Evolutionary conservation across 53 echinoderm and acorn worm genomes (phyloP), one percentile per base, ranked within the genome.

Genomic region (Mesocentrotus franciscanus): DNA sequence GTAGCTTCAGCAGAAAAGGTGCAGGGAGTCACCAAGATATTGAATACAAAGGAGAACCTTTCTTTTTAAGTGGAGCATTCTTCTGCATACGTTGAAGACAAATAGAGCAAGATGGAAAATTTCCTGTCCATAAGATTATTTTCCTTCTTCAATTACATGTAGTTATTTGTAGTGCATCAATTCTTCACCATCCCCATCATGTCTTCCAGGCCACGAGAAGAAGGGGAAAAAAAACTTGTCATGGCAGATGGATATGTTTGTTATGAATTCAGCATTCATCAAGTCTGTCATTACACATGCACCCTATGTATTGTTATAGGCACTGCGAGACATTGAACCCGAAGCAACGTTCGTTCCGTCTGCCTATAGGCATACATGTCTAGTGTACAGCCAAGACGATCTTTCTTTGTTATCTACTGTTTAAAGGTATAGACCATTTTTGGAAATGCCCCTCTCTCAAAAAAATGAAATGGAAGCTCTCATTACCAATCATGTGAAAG

Each of bases 241-340:
- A 58, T n/a, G 57, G 58, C 58, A 87, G 87, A 87, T 87, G 87
- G 84, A 84, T 84, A 24, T 87, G 87, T 27, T 57, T 57, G 87
- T 87, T 58, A 87, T 87, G 87, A 57, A 87, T 87, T 87, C 87
- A 57, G 87, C 27, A 87, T 87, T 87, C 87, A 87, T 87, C 87
- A 87, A 87, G 10, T 1, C 58, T 87, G 87, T 87, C 87, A 87
- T 87, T 87, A 57, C 58, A 57, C 87, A 87, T 87, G 57, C 57
- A 87, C 58, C 87, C 87, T 58, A 29, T 87, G 87, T 87, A 87
- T 87, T 87, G 87, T 87, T 87, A 58, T 87, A 87, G 59, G 26
- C 58, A 87, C 58, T 55, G 18, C 12, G 12, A 87, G 87, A 87
- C 87, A 87, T 27, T 87, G 87, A 87, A 42, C 87, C 58, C 0